phyloP scores from a whole-genome alignment of 2,888 invertebrate species.

The Tricholauxania praeusta region DNA sequence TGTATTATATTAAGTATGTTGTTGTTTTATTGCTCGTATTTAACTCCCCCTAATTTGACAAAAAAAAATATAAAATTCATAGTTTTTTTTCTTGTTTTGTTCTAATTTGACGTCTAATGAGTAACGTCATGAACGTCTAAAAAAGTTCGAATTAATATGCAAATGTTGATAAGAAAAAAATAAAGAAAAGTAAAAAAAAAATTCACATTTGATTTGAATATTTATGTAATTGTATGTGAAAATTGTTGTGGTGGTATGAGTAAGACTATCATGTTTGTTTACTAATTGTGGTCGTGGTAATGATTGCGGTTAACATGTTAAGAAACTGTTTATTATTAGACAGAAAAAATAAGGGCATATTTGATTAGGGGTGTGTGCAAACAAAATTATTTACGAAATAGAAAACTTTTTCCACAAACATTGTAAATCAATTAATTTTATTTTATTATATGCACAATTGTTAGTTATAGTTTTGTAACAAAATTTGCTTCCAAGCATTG shows the following conservation, averaged over 20 bases:
- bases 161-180: conserved; percentile 1
- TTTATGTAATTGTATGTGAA: not conserved
- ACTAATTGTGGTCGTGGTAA: not conserved
- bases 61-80: not conserved
- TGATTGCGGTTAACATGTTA: conserved; percentile 5
- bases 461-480: too few species aligned
- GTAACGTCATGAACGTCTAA: conserved; percentile 15
- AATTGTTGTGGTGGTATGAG: not conserved
- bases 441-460: too few species aligned
- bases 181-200: not conserved
- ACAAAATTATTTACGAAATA: too few species aligned
- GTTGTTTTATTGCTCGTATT: not conserved
- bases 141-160: conserved; percentile 19
- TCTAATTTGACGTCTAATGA: conserved; percentile 30
- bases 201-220: conserved; percentile 8
- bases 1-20: conserved; percentile 6
- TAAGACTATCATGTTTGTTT: not conserved
- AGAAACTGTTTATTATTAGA: conserved; percentile 5
- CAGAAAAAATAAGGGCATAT: not conserved
- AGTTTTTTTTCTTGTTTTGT: conserved; percentile 4
- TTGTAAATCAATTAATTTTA: too few species aligned
- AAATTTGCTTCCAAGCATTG: too few species aligned
- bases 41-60: not conserved
- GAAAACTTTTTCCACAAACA: too few species aligned
- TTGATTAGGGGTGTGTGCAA: too few species aligned